phyloP scores from a whole-genome alignment of 2,113 vertebrate species.

The Daubentonia madagascariensis region DNA sequence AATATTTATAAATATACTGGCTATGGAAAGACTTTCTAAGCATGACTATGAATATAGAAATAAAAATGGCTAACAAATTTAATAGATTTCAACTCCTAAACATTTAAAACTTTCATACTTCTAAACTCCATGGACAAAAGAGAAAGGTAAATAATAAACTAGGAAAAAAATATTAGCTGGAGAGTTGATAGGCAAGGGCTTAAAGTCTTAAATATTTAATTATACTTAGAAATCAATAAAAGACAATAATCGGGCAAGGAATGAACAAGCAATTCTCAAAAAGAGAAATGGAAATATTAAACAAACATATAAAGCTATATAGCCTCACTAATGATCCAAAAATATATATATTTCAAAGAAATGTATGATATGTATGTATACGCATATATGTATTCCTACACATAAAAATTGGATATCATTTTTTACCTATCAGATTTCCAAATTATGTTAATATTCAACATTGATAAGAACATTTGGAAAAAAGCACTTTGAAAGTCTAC shows the following conservation, averaged over 20 bases:
- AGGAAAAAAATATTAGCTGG: background rate
- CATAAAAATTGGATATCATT: background rate
- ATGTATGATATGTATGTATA: background rate
- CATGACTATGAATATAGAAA: background rate
- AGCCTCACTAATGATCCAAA: background rate
- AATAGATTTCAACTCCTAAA: background rate
- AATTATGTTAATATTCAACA: background rate
- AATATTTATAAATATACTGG: background rate
- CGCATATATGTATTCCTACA: too few species aligned
- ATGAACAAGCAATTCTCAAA: background rate
- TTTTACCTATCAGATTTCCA: background rate
- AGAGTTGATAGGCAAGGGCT: background rate
- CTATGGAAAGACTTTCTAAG: background rate
- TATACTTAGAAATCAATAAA: background rate
- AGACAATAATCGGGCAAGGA: too few species aligned
- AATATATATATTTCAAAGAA: background rate
- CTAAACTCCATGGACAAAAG: too few species aligned
- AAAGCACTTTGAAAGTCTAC: background rate
- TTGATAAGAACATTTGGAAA: background rate
- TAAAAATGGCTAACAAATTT: background rate
- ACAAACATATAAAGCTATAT: background rate
- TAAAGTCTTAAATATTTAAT: background rate
- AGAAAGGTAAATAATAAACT: background rate
- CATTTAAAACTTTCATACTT: background rate
- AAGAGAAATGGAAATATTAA: background rate